Base-by-base conservation (phyloP, 2,113 vertebrate species). In the Sprattus sprattus region DNA sequence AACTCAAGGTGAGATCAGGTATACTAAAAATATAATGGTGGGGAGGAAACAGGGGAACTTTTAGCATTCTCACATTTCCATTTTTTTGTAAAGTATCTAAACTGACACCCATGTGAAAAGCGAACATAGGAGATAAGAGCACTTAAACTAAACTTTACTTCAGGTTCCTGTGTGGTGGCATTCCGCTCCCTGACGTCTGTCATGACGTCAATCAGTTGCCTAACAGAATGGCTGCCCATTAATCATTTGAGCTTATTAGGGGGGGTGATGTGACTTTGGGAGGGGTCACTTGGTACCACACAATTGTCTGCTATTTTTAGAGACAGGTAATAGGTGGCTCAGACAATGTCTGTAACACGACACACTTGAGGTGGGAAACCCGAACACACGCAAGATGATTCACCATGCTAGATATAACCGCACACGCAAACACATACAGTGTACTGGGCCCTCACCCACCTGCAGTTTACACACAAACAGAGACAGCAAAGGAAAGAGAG, bases 251-350 rank as follows among this genome's bases (percentile, higher is more conserved):
- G 7, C 39, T 85, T 81, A 85, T 87, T 88, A 60, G 86, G 75
- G 85, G 82, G 75, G 82, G 45, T 49, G 47, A 57, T 83, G 81
- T 16, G 39, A 50, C 49, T 45, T 71, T 84, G 49, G 89, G 86
- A 80, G 45, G 82, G 49, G 82, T 20, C 84, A 45, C 10, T n/a
- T 15, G 22, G 28, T 46, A 54, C 85, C 46, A 10, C 57, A 89
- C 87, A 89, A 87, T 88, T 54, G 7, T 8, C n/a, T 49, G 18
- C 84, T 90, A 90, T 90, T 87, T 90, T 83, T 87, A 88, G 89
- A 84, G 4, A 15, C 1, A 52, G 45, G 67, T 87, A 87, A 88
- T 85, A 85, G 87, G 54, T 81, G 86, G 81, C 22, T 88, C n/a
- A 46, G 82, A 90, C 86, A 85, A 88, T 81, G 85, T 16, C 20